Conservation (phyloP, 2,888 invertebrate genomes). For the Drosophila nr. fundita region DNA sequence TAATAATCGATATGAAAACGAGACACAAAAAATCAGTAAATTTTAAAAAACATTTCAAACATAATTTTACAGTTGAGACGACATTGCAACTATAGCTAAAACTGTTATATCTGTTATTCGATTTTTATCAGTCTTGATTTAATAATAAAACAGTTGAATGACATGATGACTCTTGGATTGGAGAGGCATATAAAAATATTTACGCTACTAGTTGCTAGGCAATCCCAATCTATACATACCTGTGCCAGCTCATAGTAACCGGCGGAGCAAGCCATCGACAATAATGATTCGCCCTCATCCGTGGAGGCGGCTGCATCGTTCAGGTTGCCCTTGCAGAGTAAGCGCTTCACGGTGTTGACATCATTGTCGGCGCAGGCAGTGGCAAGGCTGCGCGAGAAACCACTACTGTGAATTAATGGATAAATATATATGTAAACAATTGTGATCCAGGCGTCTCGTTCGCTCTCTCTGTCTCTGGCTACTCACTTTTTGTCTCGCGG, state of each 20-base stretch:
- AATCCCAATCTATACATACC: constrained; percentile 85
- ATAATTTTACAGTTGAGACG: neutral
- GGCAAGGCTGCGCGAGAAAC: constrained; percentile 90
- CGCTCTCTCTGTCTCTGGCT: neutral
- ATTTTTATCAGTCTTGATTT: neutral
- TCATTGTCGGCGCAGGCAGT: constrained; percentile 98
- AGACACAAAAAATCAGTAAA: neutral
- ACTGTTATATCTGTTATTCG: neutral
- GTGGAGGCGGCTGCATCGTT: constrained; percentile 92
- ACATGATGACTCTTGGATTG: neutral
- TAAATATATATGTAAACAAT: constrained; percentile 23
- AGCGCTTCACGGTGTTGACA: constrained; percentile 95
- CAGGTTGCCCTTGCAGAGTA: constrained; percentile 95
- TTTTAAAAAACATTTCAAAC: neutral
- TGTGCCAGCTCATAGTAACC: constrained; percentile 99
- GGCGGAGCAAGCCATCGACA: constrained; percentile 98
- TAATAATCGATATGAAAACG: neutral
- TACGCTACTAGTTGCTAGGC: neutral
- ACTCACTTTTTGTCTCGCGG: constrained; percentile 88
- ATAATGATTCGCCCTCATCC: constrained; percentile 97
- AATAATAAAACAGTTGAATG: neutral
- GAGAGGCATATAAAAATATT: neutral
- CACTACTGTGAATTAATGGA: constrained; percentile 70
- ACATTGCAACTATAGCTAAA: neutral
- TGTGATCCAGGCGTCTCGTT: neutral